phyloP scores from a whole-genome alignment of 2,113 vertebrate genomes.

The Camelus bactrianus region DNA sequence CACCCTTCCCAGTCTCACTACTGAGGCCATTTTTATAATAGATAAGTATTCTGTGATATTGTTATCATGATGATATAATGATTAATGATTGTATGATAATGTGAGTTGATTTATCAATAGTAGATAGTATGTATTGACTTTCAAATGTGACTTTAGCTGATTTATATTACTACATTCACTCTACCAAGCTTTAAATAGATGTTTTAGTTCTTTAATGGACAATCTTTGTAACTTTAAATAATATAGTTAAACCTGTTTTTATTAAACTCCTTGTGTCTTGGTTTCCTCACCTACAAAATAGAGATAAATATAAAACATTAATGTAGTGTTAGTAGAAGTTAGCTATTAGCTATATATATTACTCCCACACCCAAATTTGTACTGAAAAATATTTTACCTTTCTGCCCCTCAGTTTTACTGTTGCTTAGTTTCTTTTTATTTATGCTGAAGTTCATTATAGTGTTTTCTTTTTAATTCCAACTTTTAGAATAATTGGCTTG shows the following conservation, averaged over 20 bases:
- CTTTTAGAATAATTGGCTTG: conserved; percentile 32
- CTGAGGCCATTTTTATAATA: not conserved
- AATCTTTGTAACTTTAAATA: conserved; percentile 42
- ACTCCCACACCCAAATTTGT: not conserved
- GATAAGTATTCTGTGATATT: not conserved
- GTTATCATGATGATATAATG: not conserved
- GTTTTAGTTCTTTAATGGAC: not conserved
- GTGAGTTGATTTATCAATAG: not conserved
- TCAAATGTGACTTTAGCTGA: conserved; percentile 1
- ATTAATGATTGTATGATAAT: not conserved
- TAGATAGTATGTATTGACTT: not conserved
- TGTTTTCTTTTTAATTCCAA: conserved; percentile 19
- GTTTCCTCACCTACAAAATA: not conserved
- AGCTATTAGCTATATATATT: not conserved
- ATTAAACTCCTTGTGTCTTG: not conserved
- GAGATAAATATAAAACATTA: not conserved
- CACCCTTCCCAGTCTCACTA: not conserved
- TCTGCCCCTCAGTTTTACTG: not conserved
- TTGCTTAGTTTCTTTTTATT: conserved; percentile 34
- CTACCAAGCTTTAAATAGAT: conserved; percentile 28
- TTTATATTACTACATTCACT: not conserved
- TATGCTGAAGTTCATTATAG: not conserved
- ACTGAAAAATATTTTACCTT: not conserved
- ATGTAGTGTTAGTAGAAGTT: not conserved
- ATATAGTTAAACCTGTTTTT: not conserved